phyloP scores from a whole-genome alignment of 1,140 invertebrate genomes.

The Drosophila sulfurigaster region DNA sequence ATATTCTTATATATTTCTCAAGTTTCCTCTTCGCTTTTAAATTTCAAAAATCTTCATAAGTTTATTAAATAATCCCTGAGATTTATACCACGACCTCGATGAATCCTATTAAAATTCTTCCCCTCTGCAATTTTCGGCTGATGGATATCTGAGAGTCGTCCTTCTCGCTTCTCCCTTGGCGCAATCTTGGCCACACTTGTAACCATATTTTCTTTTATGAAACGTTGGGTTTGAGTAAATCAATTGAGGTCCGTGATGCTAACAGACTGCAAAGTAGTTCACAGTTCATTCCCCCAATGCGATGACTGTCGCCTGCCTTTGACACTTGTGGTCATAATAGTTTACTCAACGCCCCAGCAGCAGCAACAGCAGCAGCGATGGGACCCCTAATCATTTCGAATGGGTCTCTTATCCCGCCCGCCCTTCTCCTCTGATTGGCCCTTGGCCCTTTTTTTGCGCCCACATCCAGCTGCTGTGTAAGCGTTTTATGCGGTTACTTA shows the following conservation, averaged over 20 bases:
- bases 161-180: background rate
- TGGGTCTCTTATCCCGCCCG: constrained; percentile 1
- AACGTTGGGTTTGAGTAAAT: constrained; percentile 63
- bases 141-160: background rate
- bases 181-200: constrained; percentile 2
- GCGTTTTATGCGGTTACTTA: constrained; percentile 54
- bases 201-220: constrained; percentile 22
- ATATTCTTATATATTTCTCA: no score
- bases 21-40: no score
- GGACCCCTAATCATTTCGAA: constrained; percentile 62
- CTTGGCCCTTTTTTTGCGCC: background rate
- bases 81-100: background rate
- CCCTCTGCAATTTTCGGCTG: background rate
- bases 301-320: constrained; percentile 62
- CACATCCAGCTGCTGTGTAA: constrained; percentile 43
- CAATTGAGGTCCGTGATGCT: constrained; percentile 68
- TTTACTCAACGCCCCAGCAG: constrained; percentile 43
- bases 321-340: constrained; percentile 75
- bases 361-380: background rate
- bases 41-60: no score
- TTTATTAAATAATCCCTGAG: no score
- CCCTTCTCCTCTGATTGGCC: background rate
- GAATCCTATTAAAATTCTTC: background rate
- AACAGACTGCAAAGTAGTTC: constrained; percentile 68
- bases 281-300: constrained; percentile 74